Conservation (phyloP, 2,113 vertebrate species). For the Python bivittatus region DNA sequence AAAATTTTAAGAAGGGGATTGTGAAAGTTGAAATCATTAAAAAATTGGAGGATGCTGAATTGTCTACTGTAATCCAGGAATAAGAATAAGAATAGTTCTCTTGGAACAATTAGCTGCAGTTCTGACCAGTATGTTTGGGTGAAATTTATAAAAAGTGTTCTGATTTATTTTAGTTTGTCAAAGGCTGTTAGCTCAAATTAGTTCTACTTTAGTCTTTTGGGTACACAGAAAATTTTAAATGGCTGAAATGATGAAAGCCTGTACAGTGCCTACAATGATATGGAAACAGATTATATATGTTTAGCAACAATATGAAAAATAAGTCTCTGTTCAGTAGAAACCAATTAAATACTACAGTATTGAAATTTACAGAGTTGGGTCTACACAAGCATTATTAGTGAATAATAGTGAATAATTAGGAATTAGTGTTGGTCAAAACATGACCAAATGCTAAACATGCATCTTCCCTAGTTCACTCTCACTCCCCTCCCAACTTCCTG, state of each 20-base stretch:
- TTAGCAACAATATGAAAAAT: not conserved
- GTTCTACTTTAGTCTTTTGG: not conserved
- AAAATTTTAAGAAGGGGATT: not conserved
- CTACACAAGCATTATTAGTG: not conserved
- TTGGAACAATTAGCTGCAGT: not conserved
- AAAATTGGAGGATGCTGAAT: not conserved
- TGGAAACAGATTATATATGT: not conserved
- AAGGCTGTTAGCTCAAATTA: not conserved
- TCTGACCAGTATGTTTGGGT: not conserved
- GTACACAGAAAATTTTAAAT: not conserved
- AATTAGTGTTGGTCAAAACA: constrained; percentile 2
- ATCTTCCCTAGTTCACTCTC: not conserved
- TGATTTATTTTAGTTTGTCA: not conserved
- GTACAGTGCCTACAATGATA: not conserved
- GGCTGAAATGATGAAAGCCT: not conserved
- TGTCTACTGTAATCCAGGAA: not conserved
- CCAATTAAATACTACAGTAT: not conserved
- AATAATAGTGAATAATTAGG: too few species aligned
- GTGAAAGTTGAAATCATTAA: not conserved
- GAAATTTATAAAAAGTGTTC: not conserved
- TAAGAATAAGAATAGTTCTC: not conserved
- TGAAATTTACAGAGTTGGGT: not conserved
- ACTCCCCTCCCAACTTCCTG: not conserved
- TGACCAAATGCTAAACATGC: not conserved
- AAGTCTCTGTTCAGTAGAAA: not conserved